Base-by-base conservation (phyloP, 2,113 vertebrate genomes). In the Hydrolagus affinis region DNA sequence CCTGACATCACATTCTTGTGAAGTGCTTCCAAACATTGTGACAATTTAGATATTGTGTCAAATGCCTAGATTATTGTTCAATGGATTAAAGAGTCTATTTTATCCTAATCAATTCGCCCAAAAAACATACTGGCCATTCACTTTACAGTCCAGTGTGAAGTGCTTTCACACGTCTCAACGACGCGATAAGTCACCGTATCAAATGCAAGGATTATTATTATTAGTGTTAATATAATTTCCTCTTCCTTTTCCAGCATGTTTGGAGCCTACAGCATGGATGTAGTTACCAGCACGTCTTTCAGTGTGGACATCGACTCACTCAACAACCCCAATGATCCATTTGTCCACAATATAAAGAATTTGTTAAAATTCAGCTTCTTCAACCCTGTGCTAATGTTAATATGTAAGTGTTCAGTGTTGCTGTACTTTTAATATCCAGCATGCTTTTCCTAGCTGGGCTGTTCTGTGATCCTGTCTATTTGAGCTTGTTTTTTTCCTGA, bases 271-370 rank as follows among this genome's bases (percentile, higher is more conserved):
- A 89, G 92, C 72, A 92, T 94, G 93, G 95, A 95, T 69, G 90
- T 94, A 11, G 90, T 94, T 3, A 77, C 93, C 89, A 95, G 95
- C 88, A 92, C 90, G 0, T 90, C 94, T 8, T 95, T 95, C 90
- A 92, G 92, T 25, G 90, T 95, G 25, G 91, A 94, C 87, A 74
- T 94, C 0, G 92, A 95, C 88, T 94, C 94, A 8, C 86, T 95
- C 76, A 92, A 91, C 89, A 94, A 94, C 44, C 92, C 94, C 1
- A 87, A 88, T 0, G 94, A 95, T 64, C 92, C 93, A 0, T 91
- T 95, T 85, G 91, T 95, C 62, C 71, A 85, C 19, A 90, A 94
- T 86, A 90, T 95, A 59, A 95, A 94, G 90, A 94, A 92, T 76
- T 89, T 95, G 85, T 83, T 95, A 0, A 87, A 91, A 4, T 89